Conservation (phyloP, 1,140 invertebrate genomes). For the Cecropterus lyciades region DNA sequence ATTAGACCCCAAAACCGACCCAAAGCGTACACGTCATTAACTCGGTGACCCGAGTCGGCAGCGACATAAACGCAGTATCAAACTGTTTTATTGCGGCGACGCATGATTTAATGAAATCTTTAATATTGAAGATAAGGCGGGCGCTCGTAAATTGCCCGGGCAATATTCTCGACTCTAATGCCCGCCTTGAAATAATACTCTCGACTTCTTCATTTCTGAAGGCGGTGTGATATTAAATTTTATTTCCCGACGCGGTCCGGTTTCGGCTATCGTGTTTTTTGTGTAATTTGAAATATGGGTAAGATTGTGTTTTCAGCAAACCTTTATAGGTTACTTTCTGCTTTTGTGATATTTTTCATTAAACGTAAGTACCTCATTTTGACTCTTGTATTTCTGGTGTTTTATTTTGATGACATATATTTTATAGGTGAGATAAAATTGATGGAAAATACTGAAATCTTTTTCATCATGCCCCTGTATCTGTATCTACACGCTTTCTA, state of each 20-base stretch:
- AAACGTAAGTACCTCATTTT: background rate
- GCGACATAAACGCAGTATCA: conserved; percentile 74
- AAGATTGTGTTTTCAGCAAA: conserved; percentile 22
- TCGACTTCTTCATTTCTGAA: conserved; percentile 51
- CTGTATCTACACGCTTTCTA: too few relatives aligned
- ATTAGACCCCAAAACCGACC: conserved; percentile 25
- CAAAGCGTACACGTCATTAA: conserved; percentile 72
- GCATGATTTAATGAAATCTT: conserved; percentile 83
- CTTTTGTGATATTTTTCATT: background rate
- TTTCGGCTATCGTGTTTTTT: conserved; percentile 26
- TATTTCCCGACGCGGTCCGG: conserved; percentile 39
- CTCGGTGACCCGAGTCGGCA: conserved; percentile 65
- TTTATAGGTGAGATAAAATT: background rate
- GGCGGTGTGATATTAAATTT: conserved; percentile 51
- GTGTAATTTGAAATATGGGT: conserved; percentile 19
- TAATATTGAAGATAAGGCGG: conserved; percentile 77
- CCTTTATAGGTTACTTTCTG: background rate
- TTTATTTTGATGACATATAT: background rate
- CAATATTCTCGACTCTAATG: conserved; percentile 63
- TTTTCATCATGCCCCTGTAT: too few relatives aligned
- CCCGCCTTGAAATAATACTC: conserved; percentile 61
- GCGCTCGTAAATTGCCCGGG: conserved; percentile 67
- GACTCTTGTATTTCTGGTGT: background rate
- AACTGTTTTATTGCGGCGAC: conserved; percentile 79
- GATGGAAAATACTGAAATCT: too few relatives aligned